phyloP scores from a whole-genome alignment of 2,888 invertebrate genomes.

The Stramonita haemastoma region DNA sequence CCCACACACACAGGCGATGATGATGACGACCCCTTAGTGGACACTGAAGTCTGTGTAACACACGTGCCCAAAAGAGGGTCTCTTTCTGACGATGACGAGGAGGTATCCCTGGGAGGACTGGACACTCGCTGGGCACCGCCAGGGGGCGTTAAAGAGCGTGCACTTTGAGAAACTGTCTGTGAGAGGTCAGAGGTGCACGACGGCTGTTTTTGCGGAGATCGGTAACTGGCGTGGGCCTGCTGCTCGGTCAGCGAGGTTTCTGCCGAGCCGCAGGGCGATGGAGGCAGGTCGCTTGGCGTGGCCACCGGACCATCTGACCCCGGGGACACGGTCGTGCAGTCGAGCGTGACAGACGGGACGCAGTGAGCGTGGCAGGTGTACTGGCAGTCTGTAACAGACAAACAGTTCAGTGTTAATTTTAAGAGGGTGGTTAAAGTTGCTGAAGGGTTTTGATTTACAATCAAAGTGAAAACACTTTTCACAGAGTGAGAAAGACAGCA shows the following conservation, averaged over 20 bases:
- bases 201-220: slow-evolving; percentile 27
- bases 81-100: background rate
- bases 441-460: too few species aligned
- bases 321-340: slow-evolving; percentile 75
- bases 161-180: background rate
- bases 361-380: slow-evolving; percentile 80
- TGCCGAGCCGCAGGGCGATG: slow-evolving; percentile 44
- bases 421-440: too few species aligned
- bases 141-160: slow-evolving; percentile 8
- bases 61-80: slow-evolving; percentile 34
- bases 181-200: background rate
- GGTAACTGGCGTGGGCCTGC: slow-evolving; percentile 21
- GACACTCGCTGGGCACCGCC: slow-evolving; percentile 1
- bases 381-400: slow-evolving; percentile 78
- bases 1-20: slow-evolving; percentile 16
- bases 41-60: background rate
- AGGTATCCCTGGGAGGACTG: background rate
- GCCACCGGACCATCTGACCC: slow-evolving; percentile 47
- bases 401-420: background rate
- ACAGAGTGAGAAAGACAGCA: too few species aligned
- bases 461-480: too few species aligned
- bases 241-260: slow-evolving; percentile 50
- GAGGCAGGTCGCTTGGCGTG: slow-evolving; percentile 46
- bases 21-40: background rate
- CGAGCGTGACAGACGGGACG: slow-evolving; percentile 77